These are phyloP conservation scores for Ischnura elegans DNA, from an alignment of 2,888 invertebrate species.

Conservation along the genomic window DNA sequence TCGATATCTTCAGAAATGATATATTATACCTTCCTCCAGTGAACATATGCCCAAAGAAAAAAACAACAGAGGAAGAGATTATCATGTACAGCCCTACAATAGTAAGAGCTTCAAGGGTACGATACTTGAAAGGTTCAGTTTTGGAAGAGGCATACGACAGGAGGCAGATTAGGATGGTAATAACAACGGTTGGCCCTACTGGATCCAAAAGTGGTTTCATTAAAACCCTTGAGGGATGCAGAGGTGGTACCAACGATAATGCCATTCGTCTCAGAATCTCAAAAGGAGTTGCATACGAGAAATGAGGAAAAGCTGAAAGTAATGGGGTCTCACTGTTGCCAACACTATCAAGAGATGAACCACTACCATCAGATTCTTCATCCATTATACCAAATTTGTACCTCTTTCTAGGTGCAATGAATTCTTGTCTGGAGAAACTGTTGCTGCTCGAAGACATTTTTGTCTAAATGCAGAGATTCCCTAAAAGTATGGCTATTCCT, in stretches of 20 bases:
- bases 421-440: background rate
- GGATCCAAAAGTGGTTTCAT: conserved; percentile 77
- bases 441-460: background rate
- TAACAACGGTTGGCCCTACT: conserved; percentile 77
- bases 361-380: conserved; percentile 15
- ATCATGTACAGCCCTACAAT: conserved; percentile 75
- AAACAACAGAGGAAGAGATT: conserved; percentile 76
- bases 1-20: conserved; percentile 76
- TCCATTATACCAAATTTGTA: conserved; percentile 14
- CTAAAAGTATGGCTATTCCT: too few relatives aligned
- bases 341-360: background rate
- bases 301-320: background rate
- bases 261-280: conserved; percentile 76
- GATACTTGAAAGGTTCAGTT: conserved; percentile 74
- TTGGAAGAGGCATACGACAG: conserved; percentile 77
- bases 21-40: conserved; percentile 75
- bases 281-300: conserved; percentile 73
- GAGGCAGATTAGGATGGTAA: conserved; percentile 76
- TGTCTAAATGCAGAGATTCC: background rate
- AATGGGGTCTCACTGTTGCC: conserved; percentile 10
- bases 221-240: conserved; percentile 74
- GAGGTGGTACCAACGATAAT: conserved; percentile 77
- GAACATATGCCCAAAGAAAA: conserved; percentile 74
- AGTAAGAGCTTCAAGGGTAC: conserved; percentile 75
- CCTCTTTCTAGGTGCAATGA: background rate